Conservation (phyloP, 2,113 vertebrate species). For the Gymnogyps californianus region DNA sequence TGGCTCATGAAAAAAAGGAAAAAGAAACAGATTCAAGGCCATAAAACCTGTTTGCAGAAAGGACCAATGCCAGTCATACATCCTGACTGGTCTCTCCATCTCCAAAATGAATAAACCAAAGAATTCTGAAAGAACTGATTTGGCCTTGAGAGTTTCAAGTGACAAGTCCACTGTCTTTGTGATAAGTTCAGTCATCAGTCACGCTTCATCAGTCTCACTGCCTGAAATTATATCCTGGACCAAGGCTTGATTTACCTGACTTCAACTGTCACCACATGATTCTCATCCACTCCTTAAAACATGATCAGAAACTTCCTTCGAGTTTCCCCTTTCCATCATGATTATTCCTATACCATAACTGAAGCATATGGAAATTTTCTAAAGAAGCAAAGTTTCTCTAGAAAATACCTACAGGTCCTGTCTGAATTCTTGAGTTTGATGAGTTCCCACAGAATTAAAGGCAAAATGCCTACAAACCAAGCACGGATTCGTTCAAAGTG, state of each 20-base stretch:
- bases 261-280: neutral
- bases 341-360: neutral
- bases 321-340: neutral
- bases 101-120: neutral
- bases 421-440: neutral
- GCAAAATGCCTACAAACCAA: neutral
- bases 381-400: neutral
- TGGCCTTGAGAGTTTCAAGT: neutral
- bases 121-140: neutral
- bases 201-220: rapidly evolving
- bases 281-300: neutral
- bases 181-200: neutral
- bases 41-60: neutral
- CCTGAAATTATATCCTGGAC: neutral
- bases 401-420: neutral
- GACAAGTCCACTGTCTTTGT: neutral
- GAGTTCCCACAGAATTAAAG: neutral
- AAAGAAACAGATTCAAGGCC: neutral
- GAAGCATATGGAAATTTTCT: neutral
- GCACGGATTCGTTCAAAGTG: neutral
- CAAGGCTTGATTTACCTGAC: neutral
- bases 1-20: neutral
- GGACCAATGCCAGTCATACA: neutral
- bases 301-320: neutral
- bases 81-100: neutral